Percentiles rank a stretch among this genome's conserved stretches.
These are phyloP conservation scores for Centroberyx gerrardi DNA, from an alignment of 2,797 vertebrate genomes.

Conservation along the genomic window DNA sequence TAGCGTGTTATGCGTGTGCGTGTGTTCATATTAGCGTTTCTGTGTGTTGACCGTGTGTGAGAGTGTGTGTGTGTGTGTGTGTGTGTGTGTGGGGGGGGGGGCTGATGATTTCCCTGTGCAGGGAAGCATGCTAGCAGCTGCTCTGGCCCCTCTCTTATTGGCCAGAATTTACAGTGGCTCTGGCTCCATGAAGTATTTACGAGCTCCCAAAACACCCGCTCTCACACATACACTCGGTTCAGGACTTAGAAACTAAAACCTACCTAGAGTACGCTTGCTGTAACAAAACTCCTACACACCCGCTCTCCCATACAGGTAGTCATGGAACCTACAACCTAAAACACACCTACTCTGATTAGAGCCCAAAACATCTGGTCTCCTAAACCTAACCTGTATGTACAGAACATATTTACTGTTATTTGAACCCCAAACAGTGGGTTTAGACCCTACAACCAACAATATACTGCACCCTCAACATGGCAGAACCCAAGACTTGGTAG, in stretches of 20 bases:
- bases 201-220: constrained; percentile 82
- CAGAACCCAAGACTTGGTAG: too few species aligned
- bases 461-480: too few species aligned
- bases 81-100: constrained; percentile 8
- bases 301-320: constrained; percentile 10
- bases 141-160: constrained; percentile 79
- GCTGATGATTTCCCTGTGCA: constrained; percentile 57
- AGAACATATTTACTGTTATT: background rate
- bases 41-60: constrained; percentile 35
- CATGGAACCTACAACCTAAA: constrained; percentile 46
- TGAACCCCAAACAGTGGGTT: background rate
- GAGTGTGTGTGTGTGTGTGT: constrained; percentile 30
- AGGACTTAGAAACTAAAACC: constrained; percentile 69
- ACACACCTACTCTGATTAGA: constrained; percentile 44
- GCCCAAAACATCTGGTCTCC: constrained; percentile 50
- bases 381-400: background rate
- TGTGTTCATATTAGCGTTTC: constrained; percentile 53
- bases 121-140: constrained; percentile 80
- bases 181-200: constrained; percentile 88
- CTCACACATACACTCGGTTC: constrained; percentile 76
- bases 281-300: constrained; percentile 58
- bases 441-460: too few species aligned
- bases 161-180: constrained; percentile 87
- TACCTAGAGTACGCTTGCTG: constrained; percentile 68
- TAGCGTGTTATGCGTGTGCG: constrained; percentile 33